phyloP scores from a whole-genome alignment of 2,888 invertebrate genomes.

The Drosophila hamatofila region DNA sequence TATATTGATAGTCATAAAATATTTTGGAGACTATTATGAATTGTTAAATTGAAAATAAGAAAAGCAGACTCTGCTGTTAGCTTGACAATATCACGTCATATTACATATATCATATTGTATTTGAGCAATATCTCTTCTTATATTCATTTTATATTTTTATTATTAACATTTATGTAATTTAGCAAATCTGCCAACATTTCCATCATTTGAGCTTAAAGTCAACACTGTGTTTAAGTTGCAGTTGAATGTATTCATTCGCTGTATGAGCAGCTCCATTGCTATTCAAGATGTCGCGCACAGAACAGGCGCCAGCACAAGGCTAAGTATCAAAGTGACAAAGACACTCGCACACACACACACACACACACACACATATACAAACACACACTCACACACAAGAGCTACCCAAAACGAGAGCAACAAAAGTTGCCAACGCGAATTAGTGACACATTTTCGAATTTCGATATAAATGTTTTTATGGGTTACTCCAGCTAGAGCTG shows the following conservation, averaged over 20 bases:
- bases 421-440: conserved; percentile 74
- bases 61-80: no score
- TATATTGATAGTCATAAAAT: no score
- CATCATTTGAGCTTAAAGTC: conserved; percentile 17
- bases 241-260: conserved; percentile 23
- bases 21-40: no score
- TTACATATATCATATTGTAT: not conserved
- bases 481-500: conserved; percentile 13
- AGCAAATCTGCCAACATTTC: not conserved
- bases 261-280: conserved; percentile 22
- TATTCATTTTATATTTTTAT: no score
- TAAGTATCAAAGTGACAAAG: conserved; percentile 25
- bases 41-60: no score
- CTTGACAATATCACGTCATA: no score
- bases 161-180: not conserved
- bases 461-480: conserved; percentile 58
- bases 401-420: conserved; percentile 22
- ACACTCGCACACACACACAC: not conserved
- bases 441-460: conserved; percentile 72
- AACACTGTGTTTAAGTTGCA: conserved; percentile 1
- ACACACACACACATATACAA: not conserved
- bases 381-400: not conserved
- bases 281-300: conserved; percentile 26
- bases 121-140: no score
- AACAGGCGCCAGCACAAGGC: conserved; percentile 20